These are phyloP conservation scores for Trachymyrmex cornetzi DNA, from an alignment of 1,140 invertebrate genomes.

Conservation along the genomic window DNA sequence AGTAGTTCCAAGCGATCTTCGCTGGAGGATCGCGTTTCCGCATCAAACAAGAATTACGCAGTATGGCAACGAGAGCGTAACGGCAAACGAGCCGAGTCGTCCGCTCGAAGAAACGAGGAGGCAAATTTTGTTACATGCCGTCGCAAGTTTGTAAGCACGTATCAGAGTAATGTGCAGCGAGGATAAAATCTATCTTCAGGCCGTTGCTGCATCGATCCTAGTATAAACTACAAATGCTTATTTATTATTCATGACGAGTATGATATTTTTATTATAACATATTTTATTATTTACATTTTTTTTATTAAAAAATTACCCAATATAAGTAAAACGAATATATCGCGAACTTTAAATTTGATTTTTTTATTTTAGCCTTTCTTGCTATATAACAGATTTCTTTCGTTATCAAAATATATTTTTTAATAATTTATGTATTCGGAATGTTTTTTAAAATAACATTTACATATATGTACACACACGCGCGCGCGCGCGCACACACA, in stretches of 20 bases:
- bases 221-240: neutral
- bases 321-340: neutral
- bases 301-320: neutral
- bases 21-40: slow-evolving; percentile 54
- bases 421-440: no score
- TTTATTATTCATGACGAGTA: slow-evolving; percentile 8
- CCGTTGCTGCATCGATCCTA: neutral
- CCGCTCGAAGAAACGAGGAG: slow-evolving; percentile 70
- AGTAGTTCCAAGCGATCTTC: slow-evolving; percentile 68
- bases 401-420: no score
- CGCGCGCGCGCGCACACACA: no score
- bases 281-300: no score
- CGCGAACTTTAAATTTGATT: neutral
- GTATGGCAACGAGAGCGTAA: slow-evolving; percentile 70
- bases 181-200: slow-evolving; percentile 33
- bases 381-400: neutral
- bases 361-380: neutral
- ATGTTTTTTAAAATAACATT: no score
- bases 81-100: slow-evolving; percentile 70
- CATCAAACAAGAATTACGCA: slow-evolving; percentile 74
- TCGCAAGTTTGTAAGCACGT: slow-evolving; percentile 49
- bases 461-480: no score
- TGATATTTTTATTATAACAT: neutral
- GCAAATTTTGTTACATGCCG: slow-evolving; percentile 61
- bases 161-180: slow-evolving; percentile 36